phyloP scores from a whole-genome alignment of 2,113 vertebrate genomes.

The Aleadryas rufinucha region DNA sequence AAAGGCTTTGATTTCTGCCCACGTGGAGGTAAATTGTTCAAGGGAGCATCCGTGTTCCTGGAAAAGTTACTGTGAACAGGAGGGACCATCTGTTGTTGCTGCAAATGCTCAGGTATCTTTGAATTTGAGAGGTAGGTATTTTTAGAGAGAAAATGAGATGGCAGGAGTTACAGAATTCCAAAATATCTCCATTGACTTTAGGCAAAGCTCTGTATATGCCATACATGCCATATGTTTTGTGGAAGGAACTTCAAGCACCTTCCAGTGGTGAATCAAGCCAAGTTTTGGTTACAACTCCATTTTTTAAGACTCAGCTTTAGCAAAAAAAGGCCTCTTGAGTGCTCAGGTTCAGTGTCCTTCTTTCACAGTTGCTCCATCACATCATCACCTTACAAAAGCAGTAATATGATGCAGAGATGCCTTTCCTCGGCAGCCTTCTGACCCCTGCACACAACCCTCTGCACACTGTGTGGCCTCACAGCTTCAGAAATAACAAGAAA shows the following conservation, averaged over 20 bases:
- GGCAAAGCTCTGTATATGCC: neutral
- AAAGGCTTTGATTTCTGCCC: neutral
- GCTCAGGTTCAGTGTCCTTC: neutral
- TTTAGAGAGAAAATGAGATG: neutral
- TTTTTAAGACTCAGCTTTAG: neutral
- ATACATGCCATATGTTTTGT: neutral
- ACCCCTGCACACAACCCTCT: neutral
- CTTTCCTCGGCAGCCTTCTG: neutral
- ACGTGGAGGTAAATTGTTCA: rapidly evolving
- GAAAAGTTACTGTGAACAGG: neutral
- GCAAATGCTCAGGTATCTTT: neutral
- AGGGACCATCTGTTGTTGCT: neutral
- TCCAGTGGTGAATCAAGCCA: neutral
- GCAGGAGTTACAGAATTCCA: neutral
- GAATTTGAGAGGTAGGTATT: neutral
- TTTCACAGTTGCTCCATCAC: neutral
- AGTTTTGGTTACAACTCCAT: neutral
- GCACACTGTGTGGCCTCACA: too few species aligned
- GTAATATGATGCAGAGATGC: neutral
- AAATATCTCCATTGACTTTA: neutral
- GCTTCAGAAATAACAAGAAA: neutral
- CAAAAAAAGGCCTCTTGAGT: neutral
- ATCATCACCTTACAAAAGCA: neutral
- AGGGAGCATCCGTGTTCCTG: neutral
- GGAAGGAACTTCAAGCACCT: neutral